phyloP scores from a whole-genome alignment of 2,888 invertebrate genomes.

The Himalopsyche kuldschensis region DNA sequence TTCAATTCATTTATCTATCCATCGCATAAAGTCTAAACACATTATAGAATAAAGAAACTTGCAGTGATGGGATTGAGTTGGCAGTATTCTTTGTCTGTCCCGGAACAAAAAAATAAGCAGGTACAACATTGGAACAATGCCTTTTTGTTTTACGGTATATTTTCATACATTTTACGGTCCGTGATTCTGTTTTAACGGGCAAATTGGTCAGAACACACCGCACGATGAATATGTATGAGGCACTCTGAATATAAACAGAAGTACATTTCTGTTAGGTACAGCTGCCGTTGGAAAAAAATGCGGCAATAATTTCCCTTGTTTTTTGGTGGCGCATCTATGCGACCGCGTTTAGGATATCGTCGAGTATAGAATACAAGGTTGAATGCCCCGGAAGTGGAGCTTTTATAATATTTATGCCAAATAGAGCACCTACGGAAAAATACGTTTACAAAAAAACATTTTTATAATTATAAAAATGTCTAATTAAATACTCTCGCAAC shows the following conservation, averaged over 20 bases:
- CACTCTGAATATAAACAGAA: conserved; percentile 39
- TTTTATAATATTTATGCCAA: not conserved
- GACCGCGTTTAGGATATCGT: conserved; percentile 8
- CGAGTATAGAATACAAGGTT: conserved; percentile 12
- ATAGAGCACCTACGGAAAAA: not conserved
- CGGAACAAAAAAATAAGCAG: conserved; percentile 38
- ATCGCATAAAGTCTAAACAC: conserved; percentile 9
- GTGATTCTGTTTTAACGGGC: conserved; percentile 40
- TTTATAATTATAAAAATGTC: not conserved
- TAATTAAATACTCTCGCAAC: not conserved
- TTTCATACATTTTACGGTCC: conserved; percentile 41
- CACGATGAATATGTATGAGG: conserved; percentile 39
- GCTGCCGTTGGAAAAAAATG: conserved; percentile 18
- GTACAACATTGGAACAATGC: conserved; percentile 38
- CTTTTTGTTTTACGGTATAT: conserved; percentile 41
- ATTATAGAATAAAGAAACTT: conserved; percentile 17
- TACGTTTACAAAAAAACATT: not conserved
- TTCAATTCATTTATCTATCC: conserved; percentile 28
- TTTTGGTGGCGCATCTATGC: conserved; percentile 6
- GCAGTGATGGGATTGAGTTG: conserved; percentile 24
- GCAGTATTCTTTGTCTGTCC: conserved; percentile 34
- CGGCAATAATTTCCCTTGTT: conserved; percentile 11
- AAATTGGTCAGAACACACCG: conserved; percentile 40
- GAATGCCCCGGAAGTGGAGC: conserved; percentile 28
- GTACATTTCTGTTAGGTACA: conserved; percentile 30